Conservation (phyloP, 2,888 invertebrate species). For the Epistrophe grossulariae region DNA sequence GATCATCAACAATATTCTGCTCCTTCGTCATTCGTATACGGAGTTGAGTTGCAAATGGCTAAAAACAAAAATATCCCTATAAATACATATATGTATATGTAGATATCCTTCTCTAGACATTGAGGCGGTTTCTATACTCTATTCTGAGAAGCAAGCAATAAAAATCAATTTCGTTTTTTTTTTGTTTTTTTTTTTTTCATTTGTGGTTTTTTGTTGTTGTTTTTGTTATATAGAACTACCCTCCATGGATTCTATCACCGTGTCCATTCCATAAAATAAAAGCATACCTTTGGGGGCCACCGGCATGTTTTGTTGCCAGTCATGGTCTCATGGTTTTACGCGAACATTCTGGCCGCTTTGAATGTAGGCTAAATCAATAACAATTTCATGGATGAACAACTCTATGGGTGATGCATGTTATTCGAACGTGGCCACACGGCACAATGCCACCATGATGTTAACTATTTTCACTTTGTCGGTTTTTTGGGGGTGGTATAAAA, state of each 20-base stretch:
- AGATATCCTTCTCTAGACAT: slow-evolving; percentile 49
- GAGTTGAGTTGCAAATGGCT: slow-evolving; percentile 66
- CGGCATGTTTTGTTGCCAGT: slow-evolving; percentile 45
- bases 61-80: slow-evolving; percentile 27
- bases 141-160: slow-evolving; percentile 62
- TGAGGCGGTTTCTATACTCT: slow-evolving; percentile 56
- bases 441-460: slow-evolving; percentile 38
- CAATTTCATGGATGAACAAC: slow-evolving; percentile 68
- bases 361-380: slow-evolving; percentile 72
- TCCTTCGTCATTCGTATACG: slow-evolving; percentile 8
- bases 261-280: neutral
- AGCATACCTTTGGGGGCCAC: slow-evolving; percentile 36
- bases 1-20: slow-evolving; percentile 32
- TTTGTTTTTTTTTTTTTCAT: slow-evolving; percentile 13
- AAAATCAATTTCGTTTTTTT: slow-evolving; percentile 65
- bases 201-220: slow-evolving; percentile 19
- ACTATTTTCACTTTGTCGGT: slow-evolving; percentile 49
- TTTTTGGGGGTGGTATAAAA: neutral
- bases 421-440: slow-evolving; percentile 36
- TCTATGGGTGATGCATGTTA: slow-evolving; percentile 58
- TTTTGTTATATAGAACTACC: slow-evolving; percentile 24
- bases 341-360: slow-evolving; percentile 52
- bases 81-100: no score
- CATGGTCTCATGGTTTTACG: slow-evolving; percentile 44
- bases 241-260: slow-evolving; percentile 7